A percentile compares a stretch with the other conserved stretches of the same genome.
Evolutionary conservation across 2,797 vertebrate species (phyloP).

Genomic region (Pangasius mekongensis): DNA sequence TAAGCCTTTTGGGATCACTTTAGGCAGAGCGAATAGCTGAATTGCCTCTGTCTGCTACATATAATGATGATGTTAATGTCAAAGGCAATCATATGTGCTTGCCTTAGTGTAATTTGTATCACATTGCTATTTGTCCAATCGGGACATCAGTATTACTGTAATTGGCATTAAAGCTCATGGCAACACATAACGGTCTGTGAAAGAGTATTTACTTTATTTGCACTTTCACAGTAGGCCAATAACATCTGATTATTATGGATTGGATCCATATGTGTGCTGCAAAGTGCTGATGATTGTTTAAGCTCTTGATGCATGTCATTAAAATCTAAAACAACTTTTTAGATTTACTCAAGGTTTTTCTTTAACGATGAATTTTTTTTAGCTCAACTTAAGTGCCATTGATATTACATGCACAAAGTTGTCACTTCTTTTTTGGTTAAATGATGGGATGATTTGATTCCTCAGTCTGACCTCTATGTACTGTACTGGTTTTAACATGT

Average conservation of each 20-base stretch:
- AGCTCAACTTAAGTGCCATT: constrained; percentile 35
- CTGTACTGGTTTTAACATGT: constrained; percentile 49
- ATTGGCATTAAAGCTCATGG: not conserved
- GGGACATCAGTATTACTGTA: not conserved
- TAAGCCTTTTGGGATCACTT: constrained; percentile 31
- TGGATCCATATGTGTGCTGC: not conserved
- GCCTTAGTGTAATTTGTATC: constrained; percentile 8
- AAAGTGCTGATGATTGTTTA: not conserved
- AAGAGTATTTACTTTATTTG: constrained; percentile 20
- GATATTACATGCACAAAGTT: constrained; percentile 11
- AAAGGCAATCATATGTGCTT: constrained; percentile 10
- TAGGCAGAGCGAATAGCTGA: constrained; percentile 41
- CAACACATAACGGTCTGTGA: not conserved
- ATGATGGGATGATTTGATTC: constrained; percentile 49
- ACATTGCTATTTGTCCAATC: not conserved
- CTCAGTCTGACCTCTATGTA: constrained; percentile 47
- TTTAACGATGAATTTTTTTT: not conserved
- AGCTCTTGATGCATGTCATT: constrained; percentile 37
- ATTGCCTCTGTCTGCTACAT: not conserved
- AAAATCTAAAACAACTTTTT: constrained; percentile 26
- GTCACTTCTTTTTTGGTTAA: constrained; percentile 19
- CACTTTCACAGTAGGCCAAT: constrained; percentile 7
- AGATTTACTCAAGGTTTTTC: not conserved
- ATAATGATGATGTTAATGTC: not conserved
- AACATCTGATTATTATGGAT: not conserved